phyloP scores from a whole-genome alignment of 2,113 vertebrate species.

The Notothenia coriiceps region DNA sequence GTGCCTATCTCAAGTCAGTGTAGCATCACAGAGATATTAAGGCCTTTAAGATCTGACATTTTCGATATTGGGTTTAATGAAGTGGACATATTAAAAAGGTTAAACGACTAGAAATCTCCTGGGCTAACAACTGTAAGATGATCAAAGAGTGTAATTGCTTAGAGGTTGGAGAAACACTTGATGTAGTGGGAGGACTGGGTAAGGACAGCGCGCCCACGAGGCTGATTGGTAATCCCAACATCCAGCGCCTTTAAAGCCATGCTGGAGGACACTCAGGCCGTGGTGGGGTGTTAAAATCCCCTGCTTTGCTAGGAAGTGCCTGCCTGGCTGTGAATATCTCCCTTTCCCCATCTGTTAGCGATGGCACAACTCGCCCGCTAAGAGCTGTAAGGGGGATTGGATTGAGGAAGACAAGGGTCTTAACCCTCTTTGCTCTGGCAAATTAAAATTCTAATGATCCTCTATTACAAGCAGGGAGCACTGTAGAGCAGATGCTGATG shows the following conservation, averaged over 20 bases:
- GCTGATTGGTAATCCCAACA: slow-evolving; percentile 62
- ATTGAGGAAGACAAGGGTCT: slow-evolving; percentile 51
- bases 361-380: slow-evolving; percentile 33
- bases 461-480: slow-evolving; percentile 67
- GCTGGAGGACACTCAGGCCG: slow-evolving; percentile 47
- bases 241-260: slow-evolving; percentile 52
- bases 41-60: neutral
- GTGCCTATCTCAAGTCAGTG: too few relatives aligned
- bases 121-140: slow-evolving; percentile 18
- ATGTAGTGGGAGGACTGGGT: slow-evolving; percentile 37
- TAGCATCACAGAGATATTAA: too few relatives aligned
- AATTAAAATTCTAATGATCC: slow-evolving; percentile 79
- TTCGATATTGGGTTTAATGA: slow-evolving; percentile 22
- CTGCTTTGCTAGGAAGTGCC: slow-evolving; percentile 58
- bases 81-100: slow-evolving; percentile 40
- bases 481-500: slow-evolving; percentile 69
- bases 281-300: slow-evolving; percentile 72
- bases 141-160: slow-evolving; percentile 42
- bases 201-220: slow-evolving; percentile 28
- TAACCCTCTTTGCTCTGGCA: slow-evolving; percentile 55
- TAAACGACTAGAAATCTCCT: slow-evolving; percentile 42
- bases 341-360: slow-evolving; percentile 77
- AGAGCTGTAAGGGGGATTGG: slow-evolving; percentile 26
- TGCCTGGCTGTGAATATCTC: slow-evolving; percentile 75
- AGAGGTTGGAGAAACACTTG: slow-evolving; percentile 37